Conservation (phyloP, 2,888 invertebrate species). For the Ennomos erosarius region DNA sequence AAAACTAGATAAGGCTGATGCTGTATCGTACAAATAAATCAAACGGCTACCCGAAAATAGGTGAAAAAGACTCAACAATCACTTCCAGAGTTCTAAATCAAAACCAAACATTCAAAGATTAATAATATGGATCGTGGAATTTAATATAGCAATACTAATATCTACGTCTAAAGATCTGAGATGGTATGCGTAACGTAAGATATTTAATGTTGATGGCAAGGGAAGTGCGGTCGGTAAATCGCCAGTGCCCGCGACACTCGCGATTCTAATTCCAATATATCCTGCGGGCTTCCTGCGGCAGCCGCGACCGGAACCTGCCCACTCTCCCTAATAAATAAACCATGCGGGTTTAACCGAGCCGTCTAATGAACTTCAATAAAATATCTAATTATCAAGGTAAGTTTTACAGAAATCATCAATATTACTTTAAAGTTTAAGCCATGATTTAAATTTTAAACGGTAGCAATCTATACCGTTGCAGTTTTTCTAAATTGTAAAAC, state of each 20-base stretch:
- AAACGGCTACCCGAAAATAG: too few relatives aligned
- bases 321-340: conserved; percentile 69
- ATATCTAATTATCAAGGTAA: conserved; percentile 1
- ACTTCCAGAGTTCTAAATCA: too few relatives aligned
- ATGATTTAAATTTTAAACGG: too few relatives aligned
- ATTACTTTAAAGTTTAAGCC: background rate
- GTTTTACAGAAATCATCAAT: conserved; percentile 1
- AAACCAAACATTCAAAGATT: too few relatives aligned
- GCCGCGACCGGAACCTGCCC: conserved; percentile 63
- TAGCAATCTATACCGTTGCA: background rate
- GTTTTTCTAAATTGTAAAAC: too few relatives aligned
- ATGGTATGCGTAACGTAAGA: background rate
- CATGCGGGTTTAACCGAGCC: conserved; percentile 44
- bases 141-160: conserved; percentile 38
- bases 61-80: too few relatives aligned
- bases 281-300: conserved; percentile 69
- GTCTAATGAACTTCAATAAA: conserved; percentile 46
- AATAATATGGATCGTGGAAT: too few relatives aligned
- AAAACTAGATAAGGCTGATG: too few relatives aligned
- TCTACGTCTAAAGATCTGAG: conserved; percentile 44
- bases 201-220: conserved; percentile 49
- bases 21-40: too few relatives aligned
- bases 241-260: conserved; percentile 65
- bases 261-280: conserved; percentile 78
- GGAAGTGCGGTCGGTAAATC: conserved; percentile 68